These are phyloP conservation scores for Chloropsis hardwickii DNA, from an alignment of 2,113 vertebrate species.

Conservation along the genomic window DNA sequence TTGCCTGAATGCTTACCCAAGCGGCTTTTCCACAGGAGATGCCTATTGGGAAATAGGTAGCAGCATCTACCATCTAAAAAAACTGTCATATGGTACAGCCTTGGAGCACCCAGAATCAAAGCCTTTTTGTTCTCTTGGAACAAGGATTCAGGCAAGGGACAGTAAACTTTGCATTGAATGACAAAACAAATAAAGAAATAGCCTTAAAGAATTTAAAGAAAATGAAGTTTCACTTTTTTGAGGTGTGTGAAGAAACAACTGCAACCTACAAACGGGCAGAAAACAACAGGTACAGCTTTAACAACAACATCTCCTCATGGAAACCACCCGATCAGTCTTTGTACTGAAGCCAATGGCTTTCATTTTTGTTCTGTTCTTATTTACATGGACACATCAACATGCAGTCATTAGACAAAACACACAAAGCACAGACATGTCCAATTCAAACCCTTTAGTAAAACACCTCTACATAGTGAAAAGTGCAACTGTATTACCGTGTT, in stretches of 20 bases:
- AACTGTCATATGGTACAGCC: not conserved
- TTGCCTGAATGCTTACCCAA: no score
- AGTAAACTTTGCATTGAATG: not conserved
- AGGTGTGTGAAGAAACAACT: not conserved
- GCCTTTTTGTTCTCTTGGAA: not conserved
- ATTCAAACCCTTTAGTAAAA: not conserved
- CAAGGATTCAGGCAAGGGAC: not conserved
- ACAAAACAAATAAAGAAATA: not conserved
- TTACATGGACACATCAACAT: not conserved
- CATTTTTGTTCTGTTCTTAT: not conserved
- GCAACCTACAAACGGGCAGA: not conserved
- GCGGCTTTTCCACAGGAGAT: no score
- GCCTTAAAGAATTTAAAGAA: not conserved
- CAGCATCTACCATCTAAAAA: not conserved
- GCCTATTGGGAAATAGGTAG: no score
- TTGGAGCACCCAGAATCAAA: not conserved
- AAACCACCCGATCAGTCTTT: not conserved
- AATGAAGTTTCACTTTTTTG: not conserved
- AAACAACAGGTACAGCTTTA: not conserved
- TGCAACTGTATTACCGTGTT: not conserved
- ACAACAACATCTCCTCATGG: not conserved
- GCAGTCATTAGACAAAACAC: not conserved
- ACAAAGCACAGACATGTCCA: not conserved
- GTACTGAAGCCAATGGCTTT: not conserved
- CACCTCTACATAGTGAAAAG: not conserved